These are phyloP conservation scores for Pandion haliaetus DNA, from an alignment of 2,113 vertebrate species.

Conservation along the genomic window DNA sequence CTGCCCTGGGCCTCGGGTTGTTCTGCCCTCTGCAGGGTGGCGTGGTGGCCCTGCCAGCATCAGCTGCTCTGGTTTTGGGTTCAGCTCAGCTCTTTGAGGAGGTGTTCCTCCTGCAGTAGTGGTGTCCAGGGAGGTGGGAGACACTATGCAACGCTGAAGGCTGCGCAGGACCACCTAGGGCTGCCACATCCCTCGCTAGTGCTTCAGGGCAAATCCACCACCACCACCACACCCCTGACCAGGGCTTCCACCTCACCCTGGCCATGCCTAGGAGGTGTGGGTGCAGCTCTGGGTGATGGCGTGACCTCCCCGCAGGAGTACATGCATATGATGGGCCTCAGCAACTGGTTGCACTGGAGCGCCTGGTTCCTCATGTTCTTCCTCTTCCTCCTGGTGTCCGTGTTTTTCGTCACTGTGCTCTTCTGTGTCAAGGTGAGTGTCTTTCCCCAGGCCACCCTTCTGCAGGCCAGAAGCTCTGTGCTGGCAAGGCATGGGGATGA, in stretches of 20 bases:
- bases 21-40: not conserved
- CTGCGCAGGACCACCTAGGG: not conserved
- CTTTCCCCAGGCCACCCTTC: not conserved
- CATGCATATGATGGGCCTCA: conserved; percentile 99
- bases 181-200: not conserved
- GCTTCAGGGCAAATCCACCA: not conserved
- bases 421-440: conserved; percentile 87
- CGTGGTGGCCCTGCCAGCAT: not conserved
- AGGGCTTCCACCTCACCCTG: not conserved
- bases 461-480: not conserved
- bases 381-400: conserved; percentile 85
- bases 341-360: conserved; percentile 94
- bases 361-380: conserved; percentile 98
- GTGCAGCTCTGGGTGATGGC: not conserved
- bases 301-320: conserved; percentile 82
- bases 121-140: not conserved
- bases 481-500: not conserved
- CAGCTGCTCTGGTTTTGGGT: not conserved
- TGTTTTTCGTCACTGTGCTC: conserved; percentile 90
- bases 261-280: fast-evolving
- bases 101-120: not conserved
- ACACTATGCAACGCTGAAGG: fast-evolving
- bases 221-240: not conserved
- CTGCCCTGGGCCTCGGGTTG: fast-evolving
- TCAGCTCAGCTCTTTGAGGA: not conserved